Evolutionary conservation across 2,113 vertebrate genomes (phyloP).

Genomic region (Circaetus cinerascens): DNA sequence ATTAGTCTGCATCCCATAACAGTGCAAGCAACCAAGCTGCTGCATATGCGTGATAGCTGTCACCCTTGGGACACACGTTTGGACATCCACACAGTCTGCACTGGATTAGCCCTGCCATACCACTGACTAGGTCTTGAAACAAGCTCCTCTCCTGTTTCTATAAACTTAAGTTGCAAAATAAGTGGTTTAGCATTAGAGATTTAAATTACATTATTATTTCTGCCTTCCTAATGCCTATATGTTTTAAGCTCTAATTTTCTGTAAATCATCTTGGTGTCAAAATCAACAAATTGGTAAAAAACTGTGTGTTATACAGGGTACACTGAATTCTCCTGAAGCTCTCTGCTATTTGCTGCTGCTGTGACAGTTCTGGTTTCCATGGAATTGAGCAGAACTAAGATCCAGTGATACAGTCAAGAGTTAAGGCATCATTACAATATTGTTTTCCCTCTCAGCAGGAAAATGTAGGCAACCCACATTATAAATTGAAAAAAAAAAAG

Average conservation of each 20-base stretch:
- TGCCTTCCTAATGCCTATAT: background rate
- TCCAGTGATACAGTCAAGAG: background rate
- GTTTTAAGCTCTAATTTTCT: background rate
- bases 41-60: accelerated
- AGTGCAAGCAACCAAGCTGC: background rate
- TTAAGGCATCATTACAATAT: background rate
- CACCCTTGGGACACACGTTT: background rate
- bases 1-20: background rate
- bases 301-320: accelerated
- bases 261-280: background rate
- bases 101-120: background rate
- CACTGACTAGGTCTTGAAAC: background rate
- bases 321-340: background rate
- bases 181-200: background rate
- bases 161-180: background rate
- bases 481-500: background rate
- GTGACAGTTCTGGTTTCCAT: background rate
- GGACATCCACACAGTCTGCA: background rate
- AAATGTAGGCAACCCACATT: background rate
- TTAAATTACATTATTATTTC: background rate
- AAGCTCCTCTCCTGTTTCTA: background rate
- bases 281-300: background rate
- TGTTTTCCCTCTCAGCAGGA: background rate
- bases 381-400: background rate
- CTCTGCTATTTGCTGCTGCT: background rate